Base-by-base conservation (phyloP, 1,140 invertebrate genomes). In the Macrobrachium rosenbergii region DNA sequence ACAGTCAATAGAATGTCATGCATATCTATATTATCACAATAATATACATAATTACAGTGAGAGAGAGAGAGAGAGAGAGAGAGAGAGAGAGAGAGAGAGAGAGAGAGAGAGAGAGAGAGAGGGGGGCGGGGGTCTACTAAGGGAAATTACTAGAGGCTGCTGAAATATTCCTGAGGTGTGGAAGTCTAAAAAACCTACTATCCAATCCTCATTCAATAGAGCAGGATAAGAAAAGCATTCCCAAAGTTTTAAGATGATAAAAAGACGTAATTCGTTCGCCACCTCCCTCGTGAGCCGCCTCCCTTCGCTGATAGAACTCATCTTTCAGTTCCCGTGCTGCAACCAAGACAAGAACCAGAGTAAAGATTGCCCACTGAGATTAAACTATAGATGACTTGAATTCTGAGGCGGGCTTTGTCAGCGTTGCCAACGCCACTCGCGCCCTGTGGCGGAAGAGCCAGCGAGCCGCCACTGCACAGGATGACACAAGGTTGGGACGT, bases 371-470 rank as follows among this genome's bases (percentile, higher is more conserved):
- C 82, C 73, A 43, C 82, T 77, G 82, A 83, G 82, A 83, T 83
- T 83, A 83, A 83, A 83, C 82, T 83, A 83, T 83, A 43, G 82
- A 83, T 83, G 82, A 83, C 82, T 76, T 83, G 82, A 83, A 83
- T 83, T 83, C 82, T 83, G 73, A 83, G 82, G 72, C 82, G 82
- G 21, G 37, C 58, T 63, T 28, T 16, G 23, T 19, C 82, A 64
- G 37, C 21, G 82, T 77, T 76, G 82, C 82, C 82, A 77, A 43
- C 67, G 72, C 21, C 11, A 28, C 72, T 7, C 59, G 28, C 28
- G 28, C 28, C 28, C 28, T 37, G 28, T 37, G 28, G 28, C 3
- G 28, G 28, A 3, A 3, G 28, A 37, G 28, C 28, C 28, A 37
- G 1, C 28, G 3, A 37, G 1, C 28, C 28, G 28, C 28, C 28